Percentiles rank a stretch among this genome's conserved stretches.
These are phyloP conservation scores for Zaprionus kolodkinae DNA, from an alignment of 1,140 invertebrate genomes.

Conservation along the genomic window DNA sequence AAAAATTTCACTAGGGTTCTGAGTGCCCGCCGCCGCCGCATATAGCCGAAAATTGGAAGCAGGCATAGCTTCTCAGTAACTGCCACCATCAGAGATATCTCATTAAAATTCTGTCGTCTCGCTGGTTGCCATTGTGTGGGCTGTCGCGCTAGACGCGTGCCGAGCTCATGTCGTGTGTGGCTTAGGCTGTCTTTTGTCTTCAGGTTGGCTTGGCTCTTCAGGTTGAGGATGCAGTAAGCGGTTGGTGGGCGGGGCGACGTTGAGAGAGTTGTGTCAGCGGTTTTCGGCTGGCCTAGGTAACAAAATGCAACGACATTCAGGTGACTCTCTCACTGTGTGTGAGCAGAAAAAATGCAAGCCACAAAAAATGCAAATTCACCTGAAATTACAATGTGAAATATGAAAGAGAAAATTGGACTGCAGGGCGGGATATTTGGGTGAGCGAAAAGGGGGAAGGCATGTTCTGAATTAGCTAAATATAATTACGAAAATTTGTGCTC, in stretches of 20 bases:
- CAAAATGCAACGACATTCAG: conserved; percentile 44
- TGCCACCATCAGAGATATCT: conserved; percentile 60
- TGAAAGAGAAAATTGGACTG: conserved; percentile 43
- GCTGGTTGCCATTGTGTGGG: conserved; percentile 41
- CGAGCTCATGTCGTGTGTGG: conserved; percentile 33
- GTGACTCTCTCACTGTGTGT: conserved; percentile 32
- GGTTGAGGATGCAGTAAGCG: conserved; percentile 10
- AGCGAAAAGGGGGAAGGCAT: background rate
- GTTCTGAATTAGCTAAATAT: conserved; percentile 60
- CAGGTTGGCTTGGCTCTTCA: conserved; percentile 5
- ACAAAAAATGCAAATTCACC: conserved; percentile 32
- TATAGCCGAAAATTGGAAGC: conserved; percentile 54
- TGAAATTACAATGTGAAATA: conserved; percentile 71
- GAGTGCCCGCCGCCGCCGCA: background rate
- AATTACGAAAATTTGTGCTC: conserved; percentile 63
- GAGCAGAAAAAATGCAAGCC: conserved; percentile 51
- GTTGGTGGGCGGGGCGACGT: background rate
- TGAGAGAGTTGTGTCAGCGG: conserved; percentile 58
- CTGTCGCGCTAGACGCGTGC: conserved; percentile 33
- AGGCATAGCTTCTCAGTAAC: conserved; percentile 19
- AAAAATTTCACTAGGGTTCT: conserved; percentile 5
- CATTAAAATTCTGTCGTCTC: conserved; percentile 73
- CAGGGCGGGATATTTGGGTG: background rate
- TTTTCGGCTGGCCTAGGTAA: conserved; percentile 33
- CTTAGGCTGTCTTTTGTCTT: conserved; percentile 50